Evolutionary conservation across 1,140 invertebrate genomes (phyloP).

Genomic region (Mactra quadrangularis): DNA sequence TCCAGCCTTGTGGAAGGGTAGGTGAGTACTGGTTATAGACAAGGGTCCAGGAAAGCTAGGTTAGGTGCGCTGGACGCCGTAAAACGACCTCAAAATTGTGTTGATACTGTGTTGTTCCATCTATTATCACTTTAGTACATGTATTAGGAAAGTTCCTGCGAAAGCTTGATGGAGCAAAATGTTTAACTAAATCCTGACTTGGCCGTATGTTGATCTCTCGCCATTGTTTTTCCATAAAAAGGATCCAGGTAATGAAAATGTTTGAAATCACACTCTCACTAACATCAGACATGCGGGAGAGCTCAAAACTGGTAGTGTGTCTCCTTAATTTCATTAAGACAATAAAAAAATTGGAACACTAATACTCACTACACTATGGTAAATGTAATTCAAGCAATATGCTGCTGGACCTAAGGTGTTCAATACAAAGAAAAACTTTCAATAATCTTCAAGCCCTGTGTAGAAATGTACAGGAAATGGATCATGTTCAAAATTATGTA

Average conservation of each 20-base stretch:
- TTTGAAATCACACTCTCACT: constrained; percentile 55
- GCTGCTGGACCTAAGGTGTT: constrained; percentile 59
- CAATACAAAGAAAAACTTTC: constrained; percentile 62
- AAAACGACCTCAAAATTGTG: too few species aligned
- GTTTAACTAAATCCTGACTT: constrained; percentile 35
- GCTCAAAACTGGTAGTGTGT: constrained; percentile 59
- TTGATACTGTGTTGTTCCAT: constrained; percentile 76
- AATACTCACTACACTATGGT: constrained; percentile 40
- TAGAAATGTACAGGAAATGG: constrained; percentile 52
- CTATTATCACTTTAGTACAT: constrained; percentile 74
- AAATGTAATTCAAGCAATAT: constrained; percentile 54
- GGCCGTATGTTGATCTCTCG: constrained; percentile 57
- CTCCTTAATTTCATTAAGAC: constrained; percentile 60
- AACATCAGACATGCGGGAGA: constrained; percentile 52
- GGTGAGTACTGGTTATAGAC: too few species aligned
- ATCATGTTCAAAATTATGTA: constrained; percentile 45
- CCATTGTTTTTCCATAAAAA: constrained; percentile 57
- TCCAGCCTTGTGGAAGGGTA: too few species aligned
- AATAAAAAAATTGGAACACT: constrained; percentile 57
- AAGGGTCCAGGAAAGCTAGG: too few species aligned
- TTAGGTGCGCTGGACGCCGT: too few species aligned
- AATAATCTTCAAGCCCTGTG: constrained; percentile 52
- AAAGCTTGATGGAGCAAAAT: too few species aligned
- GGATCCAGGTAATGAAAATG: constrained; percentile 62
- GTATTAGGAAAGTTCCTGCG: constrained; percentile 72